Evolutionary conservation across 2,888 invertebrate species (phyloP), one percentile per base, ranked within the genome.

Genomic region (Eristalinus sepulchralis): DNA sequence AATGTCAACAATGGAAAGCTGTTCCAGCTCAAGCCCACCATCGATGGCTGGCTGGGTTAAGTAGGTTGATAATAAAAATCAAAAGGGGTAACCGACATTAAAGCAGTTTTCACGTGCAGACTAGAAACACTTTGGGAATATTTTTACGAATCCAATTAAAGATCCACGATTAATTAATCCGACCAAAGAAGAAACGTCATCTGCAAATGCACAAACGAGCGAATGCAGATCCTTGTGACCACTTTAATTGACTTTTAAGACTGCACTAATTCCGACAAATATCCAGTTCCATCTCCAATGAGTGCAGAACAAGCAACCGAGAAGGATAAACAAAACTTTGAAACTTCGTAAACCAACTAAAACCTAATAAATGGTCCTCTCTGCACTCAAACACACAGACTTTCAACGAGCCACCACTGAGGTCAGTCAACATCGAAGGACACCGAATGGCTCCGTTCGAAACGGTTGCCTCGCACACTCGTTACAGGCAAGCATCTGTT

Each of bases 171-270:
- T 17, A 17, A 8, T 17, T 4, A 17, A 8, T 0, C 8, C 3
- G 34, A 76, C 67, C 67, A 53, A 33, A 67, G 8, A 5, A 17
- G 27, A n/a, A 47, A 39, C 13, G 8, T 2, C 55, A 57, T 59
- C 17, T 64, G n/a, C 17, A 63, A 63, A 34, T 62, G 57, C 53
- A 47, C 31, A 20, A 73, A 70, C 36, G 68, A n/a, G 68, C 64
- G 79, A 36, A 53, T 20, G 17, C 10, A 64, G 39, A 33, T 31
- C 39, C 66, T 33, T 80, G 70, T 60, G 60, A 72, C 77, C 34
- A n/a, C 47, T 62, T 67, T 85, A 82, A 85, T 85, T 77, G 81
- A 85, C 81, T 81, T 85, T 81, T 77, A 76, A 85, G 67, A 59
- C 67, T 72, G 27, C 33, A 66, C 60, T 72, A 67, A 76, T 84